A percentile compares a stretch with the other conserved stretches of the same genome.
phyloP scores from a whole-genome alignment of 2,113 vertebrate species.

The Bufo gargarizans region DNA sequence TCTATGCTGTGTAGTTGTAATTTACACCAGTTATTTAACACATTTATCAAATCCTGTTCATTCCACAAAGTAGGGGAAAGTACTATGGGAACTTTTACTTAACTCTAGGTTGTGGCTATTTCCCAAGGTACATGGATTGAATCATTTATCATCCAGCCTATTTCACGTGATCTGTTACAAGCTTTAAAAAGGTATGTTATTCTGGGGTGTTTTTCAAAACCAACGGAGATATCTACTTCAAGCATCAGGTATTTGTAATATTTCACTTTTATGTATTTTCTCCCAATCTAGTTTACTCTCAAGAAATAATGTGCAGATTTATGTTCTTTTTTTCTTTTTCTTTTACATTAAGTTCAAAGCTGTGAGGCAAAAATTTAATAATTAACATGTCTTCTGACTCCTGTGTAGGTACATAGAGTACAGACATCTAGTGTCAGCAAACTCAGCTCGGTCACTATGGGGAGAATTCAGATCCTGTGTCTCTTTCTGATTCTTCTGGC shows the following conservation, averaged over 20 bases:
- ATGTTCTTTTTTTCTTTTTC: not conserved
- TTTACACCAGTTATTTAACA: not conserved
- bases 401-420: conserved; percentile 59
- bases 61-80: conserved; percentile 12
- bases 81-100: conserved; percentile 1
- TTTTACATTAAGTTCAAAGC: conserved; percentile 52
- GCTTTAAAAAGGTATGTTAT: conserved; percentile 57
- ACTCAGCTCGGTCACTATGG: conserved; percentile 67
- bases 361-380: conserved; percentile 70
- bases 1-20: not conserved
- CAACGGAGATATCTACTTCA: not conserved
- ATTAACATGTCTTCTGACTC: conserved; percentile 69
- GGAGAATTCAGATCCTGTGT: conserved; percentile 52
- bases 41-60: too few species aligned
- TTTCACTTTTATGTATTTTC: conserved; percentile 34
- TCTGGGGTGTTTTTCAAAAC: conserved; percentile 32
- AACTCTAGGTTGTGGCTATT: conserved; percentile 29
- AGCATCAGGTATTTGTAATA: conserved; percentile 53
- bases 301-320: conserved; percentile 29
- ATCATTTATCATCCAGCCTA: conserved; percentile 34
- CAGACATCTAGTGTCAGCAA: conserved; percentile 33
- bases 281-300: not conserved
- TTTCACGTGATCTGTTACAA: conserved; percentile 58
- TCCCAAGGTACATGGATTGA: conserved; percentile 50
- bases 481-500: conserved; percentile 64